Evolutionary conservation across 2,113 vertebrate species (phyloP).

Genomic region (Tetraodon nigroviridis): DNA sequence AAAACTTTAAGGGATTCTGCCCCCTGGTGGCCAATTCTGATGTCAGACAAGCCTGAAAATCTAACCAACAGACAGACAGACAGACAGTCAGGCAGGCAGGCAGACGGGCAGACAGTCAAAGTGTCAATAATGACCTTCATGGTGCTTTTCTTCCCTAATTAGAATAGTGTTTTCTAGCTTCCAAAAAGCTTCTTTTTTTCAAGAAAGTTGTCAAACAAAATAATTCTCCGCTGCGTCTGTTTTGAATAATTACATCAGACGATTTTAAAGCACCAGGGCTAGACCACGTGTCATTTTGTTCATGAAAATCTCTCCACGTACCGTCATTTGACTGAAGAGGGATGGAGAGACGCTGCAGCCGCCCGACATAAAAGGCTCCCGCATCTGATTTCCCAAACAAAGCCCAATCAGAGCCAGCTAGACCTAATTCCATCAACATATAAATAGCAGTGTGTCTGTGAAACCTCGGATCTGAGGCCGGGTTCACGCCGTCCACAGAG

Average conservation of each 20-base stretch:
- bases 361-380: conserved; percentile 31
- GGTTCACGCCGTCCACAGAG: no score
- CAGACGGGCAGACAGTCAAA: no score
- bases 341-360: conserved; percentile 6
- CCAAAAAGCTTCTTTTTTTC: neutral
- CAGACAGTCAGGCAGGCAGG: no score
- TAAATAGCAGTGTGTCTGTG: no score
- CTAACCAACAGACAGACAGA: no score
- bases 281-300: neutral
- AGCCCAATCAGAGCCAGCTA: neutral
- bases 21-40: no score
- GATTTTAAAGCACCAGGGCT: neutral
- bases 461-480: no score
- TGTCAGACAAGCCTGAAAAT: no score
- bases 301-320: conserved; percentile 10
- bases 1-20: no score
- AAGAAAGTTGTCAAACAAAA: neutral
- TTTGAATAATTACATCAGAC: conserved; percentile 2
- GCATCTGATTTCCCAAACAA: neutral
- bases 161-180: neutral
- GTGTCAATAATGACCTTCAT: no score
- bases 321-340: conserved; percentile 3
- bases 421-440: no score
- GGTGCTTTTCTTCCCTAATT: no score
- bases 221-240: neutral